Evolutionary conservation across 2,888 invertebrate species (phyloP).

Genomic region (Lasioglossum oenotherae): DNA sequence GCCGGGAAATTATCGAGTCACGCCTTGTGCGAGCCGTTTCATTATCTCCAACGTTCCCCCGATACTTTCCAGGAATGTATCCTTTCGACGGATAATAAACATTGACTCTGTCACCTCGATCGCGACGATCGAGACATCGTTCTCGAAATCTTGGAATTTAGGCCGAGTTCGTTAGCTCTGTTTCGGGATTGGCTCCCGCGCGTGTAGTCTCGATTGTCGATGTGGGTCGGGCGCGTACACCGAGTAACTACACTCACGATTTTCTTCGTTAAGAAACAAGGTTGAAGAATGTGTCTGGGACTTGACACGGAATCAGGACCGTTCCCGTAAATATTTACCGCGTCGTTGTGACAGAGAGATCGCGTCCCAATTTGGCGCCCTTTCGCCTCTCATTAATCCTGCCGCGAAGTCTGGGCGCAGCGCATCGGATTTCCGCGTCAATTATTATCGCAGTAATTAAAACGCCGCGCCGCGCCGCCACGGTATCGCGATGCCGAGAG

Average conservation of each 20-base stretch:
- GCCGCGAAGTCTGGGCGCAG: constrained; percentile 13
- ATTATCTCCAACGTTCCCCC: background rate
- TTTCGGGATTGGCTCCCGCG: background rate
- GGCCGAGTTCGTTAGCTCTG: background rate
- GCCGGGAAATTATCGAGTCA: background rate
- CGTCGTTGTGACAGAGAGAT: background rate
- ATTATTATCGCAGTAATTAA: constrained; percentile 56
- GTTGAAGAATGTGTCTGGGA: background rate
- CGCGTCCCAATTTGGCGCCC: constrained; percentile 3
- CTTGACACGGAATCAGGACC: background rate
- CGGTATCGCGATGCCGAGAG: background rate
- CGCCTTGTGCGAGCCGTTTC: background rate
- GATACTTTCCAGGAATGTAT: background rate
- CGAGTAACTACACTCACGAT: background rate
- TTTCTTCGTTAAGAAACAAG: background rate
- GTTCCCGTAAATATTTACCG: constrained; percentile 17
- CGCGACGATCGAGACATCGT: no score
- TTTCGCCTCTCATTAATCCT: constrained; percentile 40
- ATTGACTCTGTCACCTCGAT: background rate
- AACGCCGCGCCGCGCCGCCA: constrained; percentile 15
- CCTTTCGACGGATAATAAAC: background rate
- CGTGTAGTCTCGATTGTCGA: background rate
- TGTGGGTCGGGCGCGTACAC: background rate
- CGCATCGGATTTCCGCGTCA: constrained; percentile 37
- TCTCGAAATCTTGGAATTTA: background rate